Evolutionary conservation across 2,888 invertebrate genomes (phyloP), one percentile per base, ranked within the genome.

Genomic region (Trichogramma evanescens): DNA sequence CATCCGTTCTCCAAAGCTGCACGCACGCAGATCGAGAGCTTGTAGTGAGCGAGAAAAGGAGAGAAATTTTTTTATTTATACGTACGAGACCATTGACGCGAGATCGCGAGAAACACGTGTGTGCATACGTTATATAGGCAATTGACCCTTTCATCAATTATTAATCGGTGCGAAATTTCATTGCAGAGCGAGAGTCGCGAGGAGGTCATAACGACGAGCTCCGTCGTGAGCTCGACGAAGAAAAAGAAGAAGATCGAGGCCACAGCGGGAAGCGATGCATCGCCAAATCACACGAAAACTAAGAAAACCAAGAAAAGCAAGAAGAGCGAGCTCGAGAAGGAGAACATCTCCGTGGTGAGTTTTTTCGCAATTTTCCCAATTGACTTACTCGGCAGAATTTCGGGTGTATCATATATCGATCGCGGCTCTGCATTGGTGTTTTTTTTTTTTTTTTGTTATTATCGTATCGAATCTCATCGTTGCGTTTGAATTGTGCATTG

Each of bases 281-380:
- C 74, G 62, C 70, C 76, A 56, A 74, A 72, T 68, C 76, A 74
- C 66, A 76, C 76, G 61, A 74, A 74, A 58, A 84, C 83, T 74
- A 84, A 82, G 76, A 85, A 84, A 73, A 80, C 82, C 59, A 86
- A 85, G 78, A 86, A 85, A 73, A 82, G 81, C 55, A 84, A 84
- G 74, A 86, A 83, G 71, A 79, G 74, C 65, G 84, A 84, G 66
- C 79, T 80, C 63, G 85, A 85, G 70, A 85, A 85, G 75, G 85
- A 86, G 72, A 86, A 85, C 71, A 85, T 86, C 72, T 86, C 86
- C 66, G 85, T 86, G 80, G 86, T 86, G 78, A 84, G 84, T 82
- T 67, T 62, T 50, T 26, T 26, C 26, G 26, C 26, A 2, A 26
- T 26, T 26, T 26, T 26, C 26, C 26, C 26, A 2, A 26, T 26